A percentile compares a stretch with the other conserved stretches of the same genome.
Conservation (phyloP, 2,797 vertebrate genomes). For the Pristis pectinata region DNA sequence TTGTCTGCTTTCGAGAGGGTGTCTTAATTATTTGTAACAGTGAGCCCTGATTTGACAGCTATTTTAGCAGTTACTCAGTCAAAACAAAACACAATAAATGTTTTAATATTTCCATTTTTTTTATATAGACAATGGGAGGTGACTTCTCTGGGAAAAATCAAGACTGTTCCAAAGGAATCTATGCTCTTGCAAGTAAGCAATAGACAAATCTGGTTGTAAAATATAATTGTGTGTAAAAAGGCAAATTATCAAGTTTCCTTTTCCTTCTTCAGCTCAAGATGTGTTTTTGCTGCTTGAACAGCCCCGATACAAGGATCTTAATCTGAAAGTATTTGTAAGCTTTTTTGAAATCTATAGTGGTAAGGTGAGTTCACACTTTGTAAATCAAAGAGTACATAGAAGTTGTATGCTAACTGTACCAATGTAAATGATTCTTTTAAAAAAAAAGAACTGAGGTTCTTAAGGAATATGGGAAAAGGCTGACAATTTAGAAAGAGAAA, state of each 20-base stretch:
- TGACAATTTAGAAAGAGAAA: neutral
- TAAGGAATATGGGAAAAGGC: neutral
- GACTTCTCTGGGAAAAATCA: conserved; percentile 80
- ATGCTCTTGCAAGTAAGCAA: conserved; percentile 80
- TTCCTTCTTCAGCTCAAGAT: conserved; percentile 70
- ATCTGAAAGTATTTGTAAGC: conserved; percentile 74
- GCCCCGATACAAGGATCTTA: conserved; percentile 60
- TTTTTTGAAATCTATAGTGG: conserved; percentile 99
- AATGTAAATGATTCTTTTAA: neutral
- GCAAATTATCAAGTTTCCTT: neutral
- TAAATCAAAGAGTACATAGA: neutral
- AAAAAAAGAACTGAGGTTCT: neutral
- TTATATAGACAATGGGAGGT: conserved; percentile 87
- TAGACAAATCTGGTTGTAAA: conserved; percentile 40
- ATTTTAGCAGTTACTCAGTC: conserved; percentile 33
- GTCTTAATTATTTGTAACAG: neutral
- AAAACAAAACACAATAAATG: neutral
- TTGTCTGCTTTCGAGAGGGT: neutral
- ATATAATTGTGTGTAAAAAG: neutral
- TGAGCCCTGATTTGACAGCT: neutral
- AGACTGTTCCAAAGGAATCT: conserved; percentile 82
- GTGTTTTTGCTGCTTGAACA: conserved; percentile 78
- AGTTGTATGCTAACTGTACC: neutral
- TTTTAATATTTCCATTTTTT: conserved; percentile 33
- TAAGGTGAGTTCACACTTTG: conserved; percentile 63